Base-by-base conservation (phyloP, 2,113 vertebrate species). In the Gymnobelideus leadbeateri region DNA sequence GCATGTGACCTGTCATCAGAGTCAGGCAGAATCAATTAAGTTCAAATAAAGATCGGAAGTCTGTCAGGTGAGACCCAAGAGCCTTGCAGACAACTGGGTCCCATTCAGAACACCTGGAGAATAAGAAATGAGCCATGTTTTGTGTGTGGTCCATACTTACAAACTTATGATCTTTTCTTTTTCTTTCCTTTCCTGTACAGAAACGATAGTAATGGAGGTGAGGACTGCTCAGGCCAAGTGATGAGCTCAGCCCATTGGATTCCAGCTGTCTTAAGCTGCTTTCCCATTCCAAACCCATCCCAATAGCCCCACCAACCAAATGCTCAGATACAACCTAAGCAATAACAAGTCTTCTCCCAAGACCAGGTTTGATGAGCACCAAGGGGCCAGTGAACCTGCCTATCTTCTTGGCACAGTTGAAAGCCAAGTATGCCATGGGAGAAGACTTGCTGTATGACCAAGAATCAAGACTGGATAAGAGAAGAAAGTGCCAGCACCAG, bases 141-240 rank as follows among this genome's bases (percentile, higher is more conserved):
- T 23, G 19, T 84, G n/a, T 43, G 19, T 43, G 37, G 37, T n/a
- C 0, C 37, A 21, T 84, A 43, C 7, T 43, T 8, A 21, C 68
- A 84, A 43, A 84, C 68, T 84, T 21, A 7, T 84, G n/a, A 84
- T 43, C 16, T 84, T 43, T 91, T 95, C 21, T 96, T 95, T 95
- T 92, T 96, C 61, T 94, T 97, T 96, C 93, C 96, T 95, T 47
- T 95, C 93, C 96, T 91, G n/a, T 95, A 55, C 97, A 98, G 98
- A 98, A 98, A 96, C 97, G 98, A 95, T 98, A 97, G 97, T 93
- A 46, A 28, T 91, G 94, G 91, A 89, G 68, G 89, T 94, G 94
- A 97, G 54, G 92, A 96, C 54, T 57, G 55, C 94, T 93, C 77
- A 47, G 91, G 61, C 92, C 84, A 61, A 96, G 96, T 84, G 96